A percentile compares a stretch with the other conserved stretches of the same genome.
These are phyloP conservation scores for Phainopepla nitens DNA, from an alignment of 2,113 vertebrate genomes.

Conservation along the genomic window DNA sequence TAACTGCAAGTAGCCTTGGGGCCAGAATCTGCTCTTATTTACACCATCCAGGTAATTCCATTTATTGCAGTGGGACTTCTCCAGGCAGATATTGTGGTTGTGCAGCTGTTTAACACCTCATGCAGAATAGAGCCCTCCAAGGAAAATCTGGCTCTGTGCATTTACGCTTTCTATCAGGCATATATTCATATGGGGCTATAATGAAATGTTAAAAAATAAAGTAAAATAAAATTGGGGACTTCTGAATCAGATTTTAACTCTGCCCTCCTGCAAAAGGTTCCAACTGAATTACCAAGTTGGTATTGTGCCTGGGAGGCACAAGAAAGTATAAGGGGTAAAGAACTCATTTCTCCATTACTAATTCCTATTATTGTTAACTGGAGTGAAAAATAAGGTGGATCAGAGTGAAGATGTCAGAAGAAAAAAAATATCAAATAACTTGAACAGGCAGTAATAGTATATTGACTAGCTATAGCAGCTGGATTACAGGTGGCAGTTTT, in stretches of 20 bases:
- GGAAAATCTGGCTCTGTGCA: neutral
- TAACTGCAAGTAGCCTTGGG: neutral
- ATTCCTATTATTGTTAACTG: constrained; percentile 14
- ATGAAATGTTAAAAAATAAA: constrained; percentile 24
- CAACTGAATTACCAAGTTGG: neutral
- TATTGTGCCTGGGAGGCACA: neutral
- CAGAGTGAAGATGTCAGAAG: neutral
- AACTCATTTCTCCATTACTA: constrained; percentile 17
- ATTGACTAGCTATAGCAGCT: neutral
- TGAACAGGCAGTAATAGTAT: neutral
- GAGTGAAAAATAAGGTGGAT: constrained; percentile 13
- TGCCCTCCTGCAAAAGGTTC: neutral
- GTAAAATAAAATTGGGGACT: constrained; percentile 12
- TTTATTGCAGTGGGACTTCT: constrained; percentile 28
- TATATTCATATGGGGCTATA: neutral
- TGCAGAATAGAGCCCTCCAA: constrained; percentile 15
- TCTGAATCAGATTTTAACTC: constrained; percentile 1
- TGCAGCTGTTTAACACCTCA: constrained; percentile 5
- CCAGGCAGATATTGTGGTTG: neutral
- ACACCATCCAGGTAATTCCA: constrained; percentile 41
- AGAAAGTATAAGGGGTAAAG: neutral
- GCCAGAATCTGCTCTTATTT: constrained; percentile 42
- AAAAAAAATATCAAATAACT: constrained; percentile 5
- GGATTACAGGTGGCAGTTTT: neutral
- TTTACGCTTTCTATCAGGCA: neutral